Percentiles rank a stretch among this genome's conserved stretches.
phyloP scores from a whole-genome alignment of 2,113 vertebrate species.

The Propithecus coquereli region DNA sequence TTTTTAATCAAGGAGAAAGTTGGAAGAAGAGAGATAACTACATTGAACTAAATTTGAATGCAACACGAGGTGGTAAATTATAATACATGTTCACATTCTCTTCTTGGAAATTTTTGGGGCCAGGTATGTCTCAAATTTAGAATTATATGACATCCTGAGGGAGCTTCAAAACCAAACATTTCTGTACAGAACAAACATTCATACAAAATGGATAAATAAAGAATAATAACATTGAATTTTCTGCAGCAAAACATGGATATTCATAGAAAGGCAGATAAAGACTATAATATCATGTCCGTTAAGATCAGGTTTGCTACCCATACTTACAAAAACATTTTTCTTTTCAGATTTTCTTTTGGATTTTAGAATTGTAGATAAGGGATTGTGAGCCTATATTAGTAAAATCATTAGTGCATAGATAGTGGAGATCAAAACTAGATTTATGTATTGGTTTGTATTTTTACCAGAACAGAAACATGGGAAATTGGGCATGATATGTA shows the following conservation, averaged over 20 bases:
- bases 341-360: not conserved
- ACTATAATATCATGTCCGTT: not conserved
- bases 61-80: not conserved
- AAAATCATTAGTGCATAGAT: not conserved
- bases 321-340: not conserved
- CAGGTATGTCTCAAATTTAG: not conserved
- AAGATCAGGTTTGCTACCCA: not conserved
- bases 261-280: not conserved
- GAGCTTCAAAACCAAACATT: not conserved
- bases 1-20: not conserved
- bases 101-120: conserved; percentile 4
- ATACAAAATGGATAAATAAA: not conserved
- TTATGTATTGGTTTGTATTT: conserved; percentile 20
- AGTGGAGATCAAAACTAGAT: not conserved
- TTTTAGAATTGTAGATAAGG: not conserved
- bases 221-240: not conserved
- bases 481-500: not conserved
- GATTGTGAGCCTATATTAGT: not conserved
- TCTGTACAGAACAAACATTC: not conserved
- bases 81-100: not conserved
- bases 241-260: not conserved
- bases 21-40: not conserved
- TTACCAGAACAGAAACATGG: not conserved
- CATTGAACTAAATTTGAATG: not conserved
- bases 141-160: not conserved